phyloP scores from a whole-genome alignment of 2,888 invertebrate genomes.

The Pristionchus japonicus region DNA sequence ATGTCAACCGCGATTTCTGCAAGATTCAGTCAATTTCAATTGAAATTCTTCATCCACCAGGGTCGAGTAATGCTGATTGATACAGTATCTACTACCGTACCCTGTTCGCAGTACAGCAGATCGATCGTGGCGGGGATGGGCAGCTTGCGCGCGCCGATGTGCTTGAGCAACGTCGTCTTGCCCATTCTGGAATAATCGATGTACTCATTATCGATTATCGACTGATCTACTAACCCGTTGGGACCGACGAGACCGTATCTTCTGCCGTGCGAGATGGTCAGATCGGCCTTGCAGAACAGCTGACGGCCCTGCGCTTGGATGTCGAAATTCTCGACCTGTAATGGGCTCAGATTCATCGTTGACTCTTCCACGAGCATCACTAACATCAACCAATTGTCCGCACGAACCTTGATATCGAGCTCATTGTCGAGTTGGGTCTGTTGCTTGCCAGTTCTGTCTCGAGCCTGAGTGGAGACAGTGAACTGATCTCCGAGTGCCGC shows the following conservation, averaged over 20 bases:
- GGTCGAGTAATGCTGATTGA: too few species aligned
- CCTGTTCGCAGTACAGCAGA: conserved; percentile 93
- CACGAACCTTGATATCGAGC: conserved; percentile 93
- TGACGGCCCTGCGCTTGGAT: conserved; percentile 98
- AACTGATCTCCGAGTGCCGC: conserved; percentile 90
- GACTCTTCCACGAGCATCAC: too few species aligned
- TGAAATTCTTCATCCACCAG: too few species aligned
- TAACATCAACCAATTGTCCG: too few species aligned
- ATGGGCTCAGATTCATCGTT: too few species aligned
- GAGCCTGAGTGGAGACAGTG: conserved; percentile 88
- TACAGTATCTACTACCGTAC: too few species aligned
- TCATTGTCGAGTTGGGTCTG: conserved; percentile 87
- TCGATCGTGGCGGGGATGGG: conserved; percentile 96
- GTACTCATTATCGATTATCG: neutral
- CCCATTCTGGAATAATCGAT: conserved; percentile 84
- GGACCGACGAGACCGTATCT: conserved; percentile 98
- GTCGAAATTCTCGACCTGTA: conserved; percentile 88
- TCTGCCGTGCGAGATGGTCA: conserved; percentile 92
- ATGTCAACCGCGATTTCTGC: too few species aligned
- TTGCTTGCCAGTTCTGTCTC: conserved; percentile 78
- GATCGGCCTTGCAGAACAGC: conserved; percentile 93
- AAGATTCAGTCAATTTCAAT: too few species aligned
- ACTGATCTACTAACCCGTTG: conserved; percentile 83
- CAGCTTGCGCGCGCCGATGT: conserved; percentile 90
- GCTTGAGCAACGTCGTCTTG: conserved; percentile 94